Base-by-base conservation (phyloP, 1,140 invertebrate species). In the Drosophila carrolli region DNA sequence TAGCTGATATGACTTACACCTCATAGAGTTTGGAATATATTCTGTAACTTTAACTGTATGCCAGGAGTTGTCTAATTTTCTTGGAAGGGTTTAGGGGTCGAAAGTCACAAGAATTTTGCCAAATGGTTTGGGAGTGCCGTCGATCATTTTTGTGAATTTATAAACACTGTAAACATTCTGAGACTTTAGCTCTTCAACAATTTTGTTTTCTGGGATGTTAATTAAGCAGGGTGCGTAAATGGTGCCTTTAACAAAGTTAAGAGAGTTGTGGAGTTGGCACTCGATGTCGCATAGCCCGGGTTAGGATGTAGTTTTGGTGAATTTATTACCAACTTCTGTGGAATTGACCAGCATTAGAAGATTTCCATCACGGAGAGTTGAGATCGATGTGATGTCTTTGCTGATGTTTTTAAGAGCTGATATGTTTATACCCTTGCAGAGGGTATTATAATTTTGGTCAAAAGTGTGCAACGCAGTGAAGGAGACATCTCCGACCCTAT, bases 141-240 rank as follows among this genome's bases (percentile, higher is more conserved):
- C 29, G 29, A 32, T 32, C 29, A 32, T 32, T 32, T 32, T 32
- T 32, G 29, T 44, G 9, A 44, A 44, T 14, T 43, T 43, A 7
- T 16, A 16, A 8, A 43, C 14, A 7, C 41, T 43, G 14, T 43
- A 14, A 2, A 16, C 14, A 16, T 32, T 43, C 9, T 43, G 41
- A 43, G 41, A 43, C 16, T 43, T 43, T 16, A 43, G 14, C 16
- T 43, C 41, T 8, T 43, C 41, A 43, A 43, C 41, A 43, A 43
- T 8, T 32, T 32, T 0, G 7, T 32, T 0, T 32, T 32, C 29
- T 32, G 29, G 0, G 29, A 32, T 32, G 29, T 32, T 32, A 7
- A 32, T 7, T 32, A 32, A 32, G 29, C 29, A 32, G 29, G 7
- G 29, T 32, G 29, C 29, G 7, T 43, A 7, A 32, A 32, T 32